A percentile compares a stretch with the other conserved stretches of the same genome.
Conservation (phyloP, 2,888 invertebrate species). For the Drosophila barbarae region DNA sequence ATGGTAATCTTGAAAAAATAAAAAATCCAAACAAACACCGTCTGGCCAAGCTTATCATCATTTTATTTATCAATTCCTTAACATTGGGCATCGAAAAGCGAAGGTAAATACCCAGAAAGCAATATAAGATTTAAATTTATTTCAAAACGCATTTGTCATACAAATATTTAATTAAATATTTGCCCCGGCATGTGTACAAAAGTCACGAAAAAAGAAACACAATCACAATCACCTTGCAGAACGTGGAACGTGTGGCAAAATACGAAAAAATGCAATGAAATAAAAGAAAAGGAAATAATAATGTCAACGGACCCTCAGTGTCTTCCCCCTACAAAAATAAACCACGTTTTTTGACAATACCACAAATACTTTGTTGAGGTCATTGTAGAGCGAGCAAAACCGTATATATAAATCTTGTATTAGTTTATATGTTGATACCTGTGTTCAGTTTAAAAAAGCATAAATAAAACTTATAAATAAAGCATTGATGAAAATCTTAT, state of each 20-base stretch:
- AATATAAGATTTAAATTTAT: conserved; percentile 15
- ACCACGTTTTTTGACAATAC: not conserved
- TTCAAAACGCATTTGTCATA: conserved; percentile 48
- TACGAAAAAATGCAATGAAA: conserved; percentile 4
- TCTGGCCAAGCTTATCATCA: conserved; percentile 3
- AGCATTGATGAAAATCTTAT: not conserved
- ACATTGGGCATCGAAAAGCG: conserved; percentile 32
- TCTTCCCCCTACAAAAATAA: not conserved
- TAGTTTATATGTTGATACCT: not conserved
- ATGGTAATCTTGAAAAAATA: conserved; percentile 8
- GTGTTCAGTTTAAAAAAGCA: not conserved
- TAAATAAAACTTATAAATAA: not conserved
- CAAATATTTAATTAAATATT: conserved; percentile 46
- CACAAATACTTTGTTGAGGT: not conserved
- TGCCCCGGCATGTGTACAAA: conserved; percentile 15
- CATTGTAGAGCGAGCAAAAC: not conserved
- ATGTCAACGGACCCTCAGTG: conserved; percentile 3
- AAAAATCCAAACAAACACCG: conserved; percentile 1
- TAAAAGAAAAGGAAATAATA: conserved; percentile 8
- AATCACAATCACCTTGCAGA: conserved; percentile 14
- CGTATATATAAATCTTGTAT: not conserved
- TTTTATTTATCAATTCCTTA: conserved; percentile 30
- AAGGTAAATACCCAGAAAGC: conserved; percentile 11
- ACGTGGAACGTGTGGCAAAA: conserved; percentile 7
- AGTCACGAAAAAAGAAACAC: conserved; percentile 40